Conservation (phyloP, 2,888 invertebrate genomes). For the Cantharis rufa region DNA sequence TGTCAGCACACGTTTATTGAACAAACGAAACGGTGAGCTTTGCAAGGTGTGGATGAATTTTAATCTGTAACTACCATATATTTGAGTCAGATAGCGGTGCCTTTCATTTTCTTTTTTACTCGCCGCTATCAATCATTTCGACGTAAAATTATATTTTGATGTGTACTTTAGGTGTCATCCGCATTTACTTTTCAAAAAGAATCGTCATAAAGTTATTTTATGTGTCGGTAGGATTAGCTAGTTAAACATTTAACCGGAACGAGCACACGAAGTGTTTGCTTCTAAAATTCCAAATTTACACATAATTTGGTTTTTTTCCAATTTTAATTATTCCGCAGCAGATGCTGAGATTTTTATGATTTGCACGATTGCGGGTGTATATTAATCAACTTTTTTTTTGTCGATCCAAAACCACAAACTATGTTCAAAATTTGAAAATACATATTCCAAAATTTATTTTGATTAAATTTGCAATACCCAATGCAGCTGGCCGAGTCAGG, state of each 20-base stretch:
- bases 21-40: slow-evolving; percentile 17
- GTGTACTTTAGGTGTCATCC: slow-evolving; percentile 10
- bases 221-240: neutral
- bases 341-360: neutral
- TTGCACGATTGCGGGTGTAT: neutral
- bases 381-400: neutral
- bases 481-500: neutral
- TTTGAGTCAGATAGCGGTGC: slow-evolving; percentile 46
- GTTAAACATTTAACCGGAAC: slow-evolving; percentile 2
- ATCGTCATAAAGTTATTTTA: neutral
- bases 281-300: neutral
- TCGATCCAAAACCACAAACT: neutral
- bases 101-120: slow-evolving; percentile 54
- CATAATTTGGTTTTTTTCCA: neutral
- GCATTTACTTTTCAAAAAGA: slow-evolving; percentile 12
- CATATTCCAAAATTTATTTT: neutral
- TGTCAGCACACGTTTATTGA: slow-evolving; percentile 22
- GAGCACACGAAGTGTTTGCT: neutral
- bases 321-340: neutral
- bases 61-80: slow-evolving; percentile 26
- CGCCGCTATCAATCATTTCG: slow-evolving; percentile 24
- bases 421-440: neutral
- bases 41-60: slow-evolving; percentile 25
- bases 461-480: neutral
- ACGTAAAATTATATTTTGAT: slow-evolving; percentile 16